Evolutionary conservation across 2,888 invertebrate species (phyloP).

Genomic region (Drosophila longiperda): DNA sequence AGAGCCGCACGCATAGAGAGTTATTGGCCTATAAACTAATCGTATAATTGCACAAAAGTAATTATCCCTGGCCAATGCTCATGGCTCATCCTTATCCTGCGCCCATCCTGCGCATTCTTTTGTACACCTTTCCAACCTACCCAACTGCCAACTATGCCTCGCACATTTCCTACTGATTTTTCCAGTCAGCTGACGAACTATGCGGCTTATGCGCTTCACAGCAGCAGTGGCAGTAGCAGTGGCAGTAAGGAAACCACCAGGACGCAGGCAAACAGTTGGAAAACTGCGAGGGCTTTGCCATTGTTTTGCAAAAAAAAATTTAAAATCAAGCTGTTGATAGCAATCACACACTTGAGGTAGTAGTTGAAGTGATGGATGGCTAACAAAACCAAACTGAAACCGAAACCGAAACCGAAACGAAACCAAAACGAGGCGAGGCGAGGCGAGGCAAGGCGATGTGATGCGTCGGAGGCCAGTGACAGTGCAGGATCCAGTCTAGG

Average conservation of each 20-base stretch:
- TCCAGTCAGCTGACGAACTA: conserved; percentile 77
- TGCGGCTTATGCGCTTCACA: conserved; percentile 74
- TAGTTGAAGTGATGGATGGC: conserved; percentile 59
- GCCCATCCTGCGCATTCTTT: conserved; percentile 47
- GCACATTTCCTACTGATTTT: conserved; percentile 68
- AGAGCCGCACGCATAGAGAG: conserved; percentile 61
- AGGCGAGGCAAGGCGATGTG: not conserved
- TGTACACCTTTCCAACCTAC: conserved; percentile 47
- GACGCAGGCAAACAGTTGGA: conserved; percentile 27
- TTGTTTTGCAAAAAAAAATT: conserved; percentile 55
- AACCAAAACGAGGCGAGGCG: not conserved
- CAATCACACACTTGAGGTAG: conserved; percentile 77
- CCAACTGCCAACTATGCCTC: conserved; percentile 17
- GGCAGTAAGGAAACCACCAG: conserved; percentile 26
- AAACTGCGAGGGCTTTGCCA: conserved; percentile 27
- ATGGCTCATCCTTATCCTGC: conserved; percentile 47
- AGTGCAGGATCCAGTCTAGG: conserved; percentile 45
- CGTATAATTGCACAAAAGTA: conserved; percentile 80
- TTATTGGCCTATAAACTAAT: conserved; percentile 83
- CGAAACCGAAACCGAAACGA: conserved; percentile 19
- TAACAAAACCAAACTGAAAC: conserved; percentile 21
- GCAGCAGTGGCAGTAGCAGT: conserved; percentile 42
- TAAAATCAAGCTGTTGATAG: conserved; percentile 79
- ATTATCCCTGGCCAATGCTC: conserved; percentile 58
- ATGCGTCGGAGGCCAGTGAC: conserved; percentile 20